Base-by-base conservation (phyloP, 2,113 vertebrate species). In the western clawed frog (Xenopus tropicalis) region DNA sequence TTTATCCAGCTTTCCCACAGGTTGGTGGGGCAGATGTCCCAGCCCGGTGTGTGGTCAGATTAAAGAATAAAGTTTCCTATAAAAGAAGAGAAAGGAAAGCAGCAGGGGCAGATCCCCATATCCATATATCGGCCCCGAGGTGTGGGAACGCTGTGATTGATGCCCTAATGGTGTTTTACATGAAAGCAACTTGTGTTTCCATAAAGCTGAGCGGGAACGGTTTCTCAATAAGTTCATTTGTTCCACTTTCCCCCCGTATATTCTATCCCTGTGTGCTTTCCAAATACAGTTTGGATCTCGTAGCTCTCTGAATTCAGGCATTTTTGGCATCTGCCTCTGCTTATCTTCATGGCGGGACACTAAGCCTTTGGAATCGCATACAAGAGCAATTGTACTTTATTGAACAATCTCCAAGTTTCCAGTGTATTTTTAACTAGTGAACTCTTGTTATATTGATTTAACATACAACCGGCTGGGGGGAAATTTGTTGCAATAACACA, bases 341-440 rank as follows among this genome's bases (percentile, higher is more conserved):
- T 69, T 75, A 75, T 75, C 66, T 75, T 75, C 73, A 69, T 75
- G 20, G 66, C 73, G 61, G 65, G 72, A 74, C 65, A 74, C 65
- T 52, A 69, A n/a, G 43, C 64, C 57, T 61, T 61, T 42, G 56
- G 65, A 68, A 68, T 69, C 29, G 52, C 65, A 68, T 52, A 69
- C 44, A 74, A 74, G 66, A 68, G 44, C 72, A 68, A 74, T 74
- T 74, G 65, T 74, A 74, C 42, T 74, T 74, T 52, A 51, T 43
- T 68, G 72, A 74, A 74, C 57, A 14, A 1, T 23, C 61, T 69
- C 72, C 72, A 74, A 54, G 43, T 62, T 69, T 74, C 43, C 57
- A 6, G 56, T 74, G 57, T 74, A 74, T 68, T 74, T 74, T 74
- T 74, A 69, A 74, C 65, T 61, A 74, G 65, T 74, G 72, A 74